These are phyloP conservation scores for Strigops habroptila DNA, from an alignment of 2,113 vertebrate species.

Conservation along the genomic window DNA sequence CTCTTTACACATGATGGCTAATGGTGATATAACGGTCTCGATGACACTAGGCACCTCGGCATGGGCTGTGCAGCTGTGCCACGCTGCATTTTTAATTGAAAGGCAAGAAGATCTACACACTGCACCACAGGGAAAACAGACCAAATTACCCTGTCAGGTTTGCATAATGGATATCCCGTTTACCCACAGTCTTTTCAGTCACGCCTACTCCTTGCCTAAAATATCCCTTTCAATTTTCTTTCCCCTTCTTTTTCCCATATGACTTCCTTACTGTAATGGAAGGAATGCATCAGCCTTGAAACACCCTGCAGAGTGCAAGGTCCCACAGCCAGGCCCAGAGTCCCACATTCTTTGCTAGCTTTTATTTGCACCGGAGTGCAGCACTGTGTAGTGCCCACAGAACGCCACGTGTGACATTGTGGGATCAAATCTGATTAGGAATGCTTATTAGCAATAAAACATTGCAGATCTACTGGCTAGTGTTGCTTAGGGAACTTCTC, in stretches of 20 bases:
- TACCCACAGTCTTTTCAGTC: background rate
- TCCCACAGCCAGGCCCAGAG: background rate
- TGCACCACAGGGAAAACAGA: background rate
- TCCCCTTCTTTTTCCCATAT: rapidly evolving
- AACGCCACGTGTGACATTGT: background rate
- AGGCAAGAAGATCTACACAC: background rate
- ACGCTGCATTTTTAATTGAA: background rate
- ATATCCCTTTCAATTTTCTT: background rate
- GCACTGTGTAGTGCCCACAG: background rate
- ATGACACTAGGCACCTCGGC: background rate
- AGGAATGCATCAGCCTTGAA: background rate
- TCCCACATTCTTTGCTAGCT: background rate
- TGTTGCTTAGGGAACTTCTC: background rate
- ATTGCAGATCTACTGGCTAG: background rate
- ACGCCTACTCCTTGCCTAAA: background rate
- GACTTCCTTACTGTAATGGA: background rate
- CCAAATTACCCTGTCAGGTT: background rate
- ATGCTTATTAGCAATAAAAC: background rate
- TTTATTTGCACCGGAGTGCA: background rate
- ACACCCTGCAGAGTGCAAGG: background rate
- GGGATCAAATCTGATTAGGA: background rate
- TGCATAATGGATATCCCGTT: background rate
- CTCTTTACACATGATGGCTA: background rate
- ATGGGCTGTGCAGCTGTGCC: background rate
- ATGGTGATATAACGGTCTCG: background rate